Conservation (phyloP, 2,113 vertebrate species). For the Dasyurus viverrinus region DNA sequence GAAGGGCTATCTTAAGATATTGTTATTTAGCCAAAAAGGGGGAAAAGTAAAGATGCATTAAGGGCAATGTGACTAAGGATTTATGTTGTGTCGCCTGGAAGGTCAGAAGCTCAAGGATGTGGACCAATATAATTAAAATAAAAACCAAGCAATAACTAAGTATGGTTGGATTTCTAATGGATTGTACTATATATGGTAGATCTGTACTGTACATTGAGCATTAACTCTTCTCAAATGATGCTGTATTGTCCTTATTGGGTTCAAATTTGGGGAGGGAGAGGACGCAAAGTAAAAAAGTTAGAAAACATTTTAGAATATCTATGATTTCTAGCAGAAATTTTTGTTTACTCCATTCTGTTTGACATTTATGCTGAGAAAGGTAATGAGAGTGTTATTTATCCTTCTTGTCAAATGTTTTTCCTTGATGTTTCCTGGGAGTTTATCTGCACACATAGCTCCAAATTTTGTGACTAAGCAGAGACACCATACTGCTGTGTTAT, state of each 20-base stretch:
- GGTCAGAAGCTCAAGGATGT: not conserved
- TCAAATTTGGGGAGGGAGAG: not conserved
- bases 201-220: not conserved
- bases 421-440: not conserved
- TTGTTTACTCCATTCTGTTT: constrained; percentile 44
- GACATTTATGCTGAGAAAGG: not conserved
- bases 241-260: constrained; percentile 14
- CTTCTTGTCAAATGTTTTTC: not conserved
- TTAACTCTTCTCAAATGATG: constrained; percentile 37
- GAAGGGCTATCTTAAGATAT: not conserved
- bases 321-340: constrained; percentile 64
- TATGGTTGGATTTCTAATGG: constrained; percentile 24
- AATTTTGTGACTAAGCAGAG: not conserved
- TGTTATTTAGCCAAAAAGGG: not conserved
- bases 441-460: not conserved
- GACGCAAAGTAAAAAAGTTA: constrained; percentile 35
- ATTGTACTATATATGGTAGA: not conserved
- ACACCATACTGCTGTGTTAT: fast-evolving
- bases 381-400: not conserved
- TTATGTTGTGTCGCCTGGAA: not conserved
- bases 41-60: not conserved
- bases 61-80: not conserved
- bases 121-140: not conserved
- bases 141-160: not conserved
- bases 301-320: constrained; percentile 37